Percentiles rank a stretch among this genome's conserved stretches.
phyloP scores from a whole-genome alignment of 2,113 vertebrate species.

The Oriolus oriolus region DNA sequence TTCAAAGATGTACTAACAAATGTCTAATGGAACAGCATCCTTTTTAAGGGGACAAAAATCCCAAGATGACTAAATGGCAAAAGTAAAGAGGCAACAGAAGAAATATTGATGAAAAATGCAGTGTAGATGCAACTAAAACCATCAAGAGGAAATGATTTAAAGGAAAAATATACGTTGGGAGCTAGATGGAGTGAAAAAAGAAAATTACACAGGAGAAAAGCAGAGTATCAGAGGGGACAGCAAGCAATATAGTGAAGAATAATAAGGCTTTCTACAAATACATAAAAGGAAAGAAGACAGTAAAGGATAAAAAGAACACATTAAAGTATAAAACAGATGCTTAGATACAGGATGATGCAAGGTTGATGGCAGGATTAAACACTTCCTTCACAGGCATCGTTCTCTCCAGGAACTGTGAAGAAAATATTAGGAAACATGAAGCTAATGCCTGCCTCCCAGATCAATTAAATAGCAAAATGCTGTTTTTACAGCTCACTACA shows the following conservation, averaged over 20 bases:
- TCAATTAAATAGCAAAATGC: background rate
- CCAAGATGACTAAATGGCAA: slow-evolving; percentile 53
- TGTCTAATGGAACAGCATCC: slow-evolving; percentile 50
- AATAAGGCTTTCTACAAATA: slow-evolving; percentile 67
- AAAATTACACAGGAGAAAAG: slow-evolving; percentile 62
- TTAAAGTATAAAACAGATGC: slow-evolving; percentile 61
- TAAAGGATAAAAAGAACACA: slow-evolving; percentile 61
- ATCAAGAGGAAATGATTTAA: slow-evolving; percentile 67
- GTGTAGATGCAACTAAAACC: slow-evolving; percentile 49
- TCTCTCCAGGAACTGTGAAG: background rate
- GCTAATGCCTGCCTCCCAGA: background rate
- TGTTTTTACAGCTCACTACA: background rate
- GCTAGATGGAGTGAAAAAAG: slow-evolving; percentile 53
- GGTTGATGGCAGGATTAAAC: slow-evolving; percentile 50
- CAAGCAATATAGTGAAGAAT: slow-evolving; percentile 66
- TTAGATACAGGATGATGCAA: slow-evolving; percentile 58
- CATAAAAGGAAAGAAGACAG: slow-evolving; percentile 65
- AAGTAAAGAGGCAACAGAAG: slow-evolving; percentile 60
- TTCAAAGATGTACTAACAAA: slow-evolving; percentile 61
- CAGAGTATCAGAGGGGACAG: slow-evolving; percentile 60
- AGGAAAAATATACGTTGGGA: slow-evolving; percentile 60
- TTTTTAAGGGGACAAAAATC: slow-evolving; percentile 59
- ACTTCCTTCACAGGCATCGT: background rate
- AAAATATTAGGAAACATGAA: background rate
- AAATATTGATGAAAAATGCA: slow-evolving; percentile 65